Evolutionary conservation across 2,113 vertebrate species (phyloP).

Genomic region (Dissostichus mawsoni): DNA sequence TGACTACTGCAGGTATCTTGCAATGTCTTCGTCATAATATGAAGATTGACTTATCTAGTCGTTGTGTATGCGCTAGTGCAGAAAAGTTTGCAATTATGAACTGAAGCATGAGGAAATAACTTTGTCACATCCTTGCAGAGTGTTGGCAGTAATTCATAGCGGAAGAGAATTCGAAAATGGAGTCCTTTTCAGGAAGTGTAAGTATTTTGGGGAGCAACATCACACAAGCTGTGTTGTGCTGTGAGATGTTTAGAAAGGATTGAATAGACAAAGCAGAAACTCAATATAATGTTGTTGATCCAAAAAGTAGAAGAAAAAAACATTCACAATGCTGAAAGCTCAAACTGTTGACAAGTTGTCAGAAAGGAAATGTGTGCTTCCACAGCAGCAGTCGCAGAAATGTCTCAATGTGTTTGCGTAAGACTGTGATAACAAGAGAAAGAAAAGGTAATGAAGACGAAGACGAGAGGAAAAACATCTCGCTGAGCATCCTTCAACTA

Average conservation of each 20-base stretch:
- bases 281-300: constrained; percentile 37
- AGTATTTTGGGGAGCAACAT: neutral
- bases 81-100: constrained; percentile 23
- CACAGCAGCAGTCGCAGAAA: constrained; percentile 26
- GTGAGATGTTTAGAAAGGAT: constrained; percentile 21
- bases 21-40: constrained; percentile 27
- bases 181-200: neutral
- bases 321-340: constrained; percentile 25
- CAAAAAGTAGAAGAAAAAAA: constrained; percentile 21
- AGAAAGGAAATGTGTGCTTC: constrained; percentile 18
- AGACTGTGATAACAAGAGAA: constrained; percentile 62
- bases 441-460: constrained; percentile 61
- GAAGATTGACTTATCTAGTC: constrained; percentile 39
- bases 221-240: constrained; percentile 15
- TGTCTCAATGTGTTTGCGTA: constrained; percentile 38
- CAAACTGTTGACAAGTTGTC: constrained; percentile 42
- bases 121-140: constrained; percentile 22
- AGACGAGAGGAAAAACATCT: constrained; percentile 42
- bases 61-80: constrained; percentile 26
- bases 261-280: constrained; percentile 25
- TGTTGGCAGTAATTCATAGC: constrained; percentile 14
- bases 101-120: constrained; percentile 25
- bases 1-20: constrained; percentile 5
- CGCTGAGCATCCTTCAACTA: constrained; percentile 56
- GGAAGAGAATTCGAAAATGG: constrained; percentile 24